A percentile compares a stretch with the other conserved stretches of the same genome.
Evolutionary conservation across 2,797 vertebrate species (phyloP).

Genomic region (Menidia menidia): DNA sequence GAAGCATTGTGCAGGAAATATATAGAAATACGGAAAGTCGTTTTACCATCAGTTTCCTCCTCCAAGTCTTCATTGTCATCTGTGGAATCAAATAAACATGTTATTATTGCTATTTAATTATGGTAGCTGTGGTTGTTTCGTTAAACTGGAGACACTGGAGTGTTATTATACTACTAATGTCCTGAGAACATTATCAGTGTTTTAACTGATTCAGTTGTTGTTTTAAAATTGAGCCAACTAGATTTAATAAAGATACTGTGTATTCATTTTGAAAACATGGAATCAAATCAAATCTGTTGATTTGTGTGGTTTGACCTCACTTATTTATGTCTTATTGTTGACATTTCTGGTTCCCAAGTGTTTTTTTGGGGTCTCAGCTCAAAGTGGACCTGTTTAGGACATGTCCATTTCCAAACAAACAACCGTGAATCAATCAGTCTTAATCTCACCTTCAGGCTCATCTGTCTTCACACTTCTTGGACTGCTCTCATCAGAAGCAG

Average conservation of each 20-base stretch:
- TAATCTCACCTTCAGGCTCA: background rate
- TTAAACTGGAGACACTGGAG: background rate
- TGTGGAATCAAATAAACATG: background rate
- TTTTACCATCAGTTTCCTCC: constrained; percentile 18
- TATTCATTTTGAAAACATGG: background rate
- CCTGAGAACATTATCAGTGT: too few relatives aligned
- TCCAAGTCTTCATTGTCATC: background rate
- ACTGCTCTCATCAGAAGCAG: background rate
- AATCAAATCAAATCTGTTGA: background rate
- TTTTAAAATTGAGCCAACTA: background rate
- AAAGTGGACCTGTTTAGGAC: background rate
- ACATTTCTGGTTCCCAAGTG: background rate
- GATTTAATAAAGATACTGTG: background rate
- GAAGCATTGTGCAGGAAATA: background rate
- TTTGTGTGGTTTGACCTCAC: background rate
- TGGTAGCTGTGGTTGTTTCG: background rate
- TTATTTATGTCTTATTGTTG: background rate
- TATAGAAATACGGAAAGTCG: background rate
- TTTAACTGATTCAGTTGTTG: too few relatives aligned
- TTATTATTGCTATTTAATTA: background rate
- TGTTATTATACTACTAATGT: too few relatives aligned
- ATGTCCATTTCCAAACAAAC: background rate
- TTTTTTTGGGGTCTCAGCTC: background rate
- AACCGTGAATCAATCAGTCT: too few relatives aligned
- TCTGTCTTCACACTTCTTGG: background rate